phyloP scores from a whole-genome alignment of 2,113 vertebrate species.

The Pongo abelii region DNA sequence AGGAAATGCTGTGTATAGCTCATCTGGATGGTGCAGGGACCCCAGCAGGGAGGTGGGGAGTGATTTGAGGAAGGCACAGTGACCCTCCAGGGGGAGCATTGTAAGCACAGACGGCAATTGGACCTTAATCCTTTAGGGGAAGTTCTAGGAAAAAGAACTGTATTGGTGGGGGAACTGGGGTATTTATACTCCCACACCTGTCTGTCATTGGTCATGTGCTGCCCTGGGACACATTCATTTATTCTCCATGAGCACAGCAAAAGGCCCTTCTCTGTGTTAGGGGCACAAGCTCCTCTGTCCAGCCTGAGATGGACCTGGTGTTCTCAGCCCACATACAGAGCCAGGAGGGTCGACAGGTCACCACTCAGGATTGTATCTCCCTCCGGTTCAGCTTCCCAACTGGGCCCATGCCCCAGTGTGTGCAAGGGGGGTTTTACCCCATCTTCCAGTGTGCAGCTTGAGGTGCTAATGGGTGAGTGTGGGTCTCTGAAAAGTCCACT shows the following conservation, averaged over 20 bases:
- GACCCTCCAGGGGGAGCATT: fast-evolving
- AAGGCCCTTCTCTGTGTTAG: not conserved
- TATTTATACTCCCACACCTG: not conserved
- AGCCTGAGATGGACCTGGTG: not conserved
- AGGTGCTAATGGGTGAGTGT: not conserved
- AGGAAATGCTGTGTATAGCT: not conserved
- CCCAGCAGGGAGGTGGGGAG: not conserved
- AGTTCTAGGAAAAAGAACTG: not conserved
- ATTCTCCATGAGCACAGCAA: not conserved
- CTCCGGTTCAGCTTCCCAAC: not conserved
- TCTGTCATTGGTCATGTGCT: fast-evolving
- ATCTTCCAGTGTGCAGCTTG: fast-evolving
- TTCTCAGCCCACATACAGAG: not conserved
- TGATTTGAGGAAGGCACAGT: not conserved
- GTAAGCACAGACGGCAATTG: not conserved
- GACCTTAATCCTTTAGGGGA: not conserved
- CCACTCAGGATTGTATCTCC: not conserved
- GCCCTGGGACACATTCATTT: too few relatives aligned
- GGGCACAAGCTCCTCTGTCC: not conserved
- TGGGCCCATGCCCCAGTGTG: fast-evolving
- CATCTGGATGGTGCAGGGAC: too few relatives aligned
- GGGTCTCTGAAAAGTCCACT: fast-evolving
- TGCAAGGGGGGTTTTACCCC: too few relatives aligned
- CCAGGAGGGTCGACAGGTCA: too few relatives aligned
- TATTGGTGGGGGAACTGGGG: not conserved